Evolutionary conservation across 2,797 vertebrate species (phyloP), one percentile per base, ranked within the genome.

Genomic region (Pseudochirops cupreus): DNA sequence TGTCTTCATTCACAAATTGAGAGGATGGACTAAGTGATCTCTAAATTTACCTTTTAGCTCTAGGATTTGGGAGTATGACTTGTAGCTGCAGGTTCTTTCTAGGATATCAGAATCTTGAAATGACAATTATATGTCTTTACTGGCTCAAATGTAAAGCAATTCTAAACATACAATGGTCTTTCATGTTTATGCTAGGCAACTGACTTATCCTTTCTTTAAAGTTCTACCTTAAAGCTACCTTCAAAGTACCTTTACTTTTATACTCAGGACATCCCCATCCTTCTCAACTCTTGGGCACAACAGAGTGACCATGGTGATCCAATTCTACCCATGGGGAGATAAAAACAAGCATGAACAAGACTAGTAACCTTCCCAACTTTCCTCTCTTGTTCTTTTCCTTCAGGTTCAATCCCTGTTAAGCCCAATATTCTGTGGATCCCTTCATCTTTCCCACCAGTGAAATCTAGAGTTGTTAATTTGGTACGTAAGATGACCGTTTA

Each of bases 401-500:
- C 24, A 87, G 62, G 53, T 91, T 94, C 62, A 92, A 93, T 94
- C 55, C 46, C 50, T 95, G 39, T 89, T 82, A 94, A 91, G 29
- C 92, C 67, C 93, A 95, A 97, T 56, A 97, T 74, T 95, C 82
- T 92, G 39, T 57, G 9, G 90, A 92, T 92, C 67, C 67, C 67
- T 94, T 95, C 31, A 57, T n/a, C 24, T 93, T 56, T 92, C 91
- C 91, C 96, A 87, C 59, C 1, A 96, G 53, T 94, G 94, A 62
- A 97, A 97, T 92, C n/a, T 92, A 94, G 95, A 97, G 90, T 9
- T 13, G 90, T 92, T 94, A 96, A 95, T 26, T 90, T 92, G 95
- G 5, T 90, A 95, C 93, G 55, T 97, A 62, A 96, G 94, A 95
- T 92, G 74, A 62, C 96, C 94, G 16, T 94, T 94, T 1, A 82